A percentile compares a stretch with the other conserved stretches of the same genome.
Evolutionary conservation across 2,888 invertebrate species (phyloP).

Genomic region (Diaperis boleti): DNA sequence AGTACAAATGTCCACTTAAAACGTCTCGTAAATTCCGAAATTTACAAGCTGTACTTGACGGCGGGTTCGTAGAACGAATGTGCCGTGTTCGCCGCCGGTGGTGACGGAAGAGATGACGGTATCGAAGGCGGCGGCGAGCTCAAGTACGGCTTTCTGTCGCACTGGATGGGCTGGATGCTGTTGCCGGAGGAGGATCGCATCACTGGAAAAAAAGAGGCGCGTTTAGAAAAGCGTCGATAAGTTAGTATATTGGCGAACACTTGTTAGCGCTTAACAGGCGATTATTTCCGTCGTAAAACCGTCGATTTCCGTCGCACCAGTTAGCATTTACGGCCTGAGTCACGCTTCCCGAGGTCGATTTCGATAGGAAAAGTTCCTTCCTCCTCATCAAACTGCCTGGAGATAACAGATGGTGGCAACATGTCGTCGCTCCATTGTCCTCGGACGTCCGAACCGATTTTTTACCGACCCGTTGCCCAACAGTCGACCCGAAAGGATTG

Average conservation of each 20-base stretch:
- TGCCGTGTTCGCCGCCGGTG: conserved; percentile 66
- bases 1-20: conserved; percentile 36
- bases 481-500: conserved; percentile 20
- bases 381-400: background rate
- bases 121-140: conserved; percentile 68
- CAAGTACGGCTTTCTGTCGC: conserved; percentile 72
- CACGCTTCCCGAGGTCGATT: no score
- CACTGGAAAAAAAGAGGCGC: conserved; percentile 61
- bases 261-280: no score
- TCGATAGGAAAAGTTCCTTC: no score
- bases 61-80: conserved; percentile 62
- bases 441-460: background rate
- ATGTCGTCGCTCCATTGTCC: conserved; percentile 3
- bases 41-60: conserved; percentile 58
- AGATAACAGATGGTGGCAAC: conserved; percentile 4
- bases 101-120: conserved; percentile 66
- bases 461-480: conserved; percentile 2
- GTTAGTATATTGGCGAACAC: no score
- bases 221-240: no score
- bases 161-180: conserved; percentile 64
- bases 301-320: no score
- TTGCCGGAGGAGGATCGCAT: conserved; percentile 60
- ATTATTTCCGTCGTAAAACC: no score
- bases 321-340: no score
- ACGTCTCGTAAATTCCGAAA: conserved; percentile 27